These are phyloP conservation scores for Chelidonichthys spinosus DNA, from an alignment of 2,797 vertebrate genomes.

Conservation along the genomic window DNA sequence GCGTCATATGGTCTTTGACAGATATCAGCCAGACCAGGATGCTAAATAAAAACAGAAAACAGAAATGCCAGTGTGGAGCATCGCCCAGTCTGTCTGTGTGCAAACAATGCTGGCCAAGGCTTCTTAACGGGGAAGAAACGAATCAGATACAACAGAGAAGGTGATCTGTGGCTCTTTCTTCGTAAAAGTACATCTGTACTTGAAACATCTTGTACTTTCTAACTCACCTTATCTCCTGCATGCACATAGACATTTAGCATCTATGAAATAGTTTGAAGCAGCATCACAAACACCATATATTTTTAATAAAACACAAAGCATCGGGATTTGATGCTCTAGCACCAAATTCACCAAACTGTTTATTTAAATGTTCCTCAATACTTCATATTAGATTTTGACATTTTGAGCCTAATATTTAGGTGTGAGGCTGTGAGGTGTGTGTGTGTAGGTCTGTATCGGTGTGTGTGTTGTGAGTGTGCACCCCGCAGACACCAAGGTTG, in stretches of 20 bases:
- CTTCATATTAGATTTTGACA: slow-evolving; percentile 33
- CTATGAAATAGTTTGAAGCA: not conserved
- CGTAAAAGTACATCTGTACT: slow-evolving; percentile 30
- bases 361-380: slow-evolving; percentile 37
- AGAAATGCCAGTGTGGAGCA: slow-evolving; percentile 38
- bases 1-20: slow-evolving; percentile 63
- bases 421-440: slow-evolving; percentile 28
- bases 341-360: too few species aligned
- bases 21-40: slow-evolving; percentile 53
- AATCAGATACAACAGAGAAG: slow-evolving; percentile 52
- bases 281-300: not conserved
- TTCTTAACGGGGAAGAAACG: slow-evolving; percentile 28
- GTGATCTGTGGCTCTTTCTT: slow-evolving; percentile 44
- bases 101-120: slow-evolving; percentile 43
- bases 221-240: slow-evolving; percentile 31
- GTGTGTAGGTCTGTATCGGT: slow-evolving; percentile 21
- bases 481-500: slow-evolving; percentile 82
- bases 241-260: slow-evolving; percentile 13
- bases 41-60: slow-evolving; percentile 56
- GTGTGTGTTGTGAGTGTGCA: slow-evolving; percentile 52
- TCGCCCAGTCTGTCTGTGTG: slow-evolving; percentile 57
- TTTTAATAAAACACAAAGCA: slow-evolving; percentile 17
- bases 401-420: slow-evolving; percentile 39
- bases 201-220: slow-evolving; percentile 27
- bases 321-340: too few species aligned